phyloP scores from a whole-genome alignment of 2,888 invertebrate genomes.

The Eupithecia inturbata region DNA sequence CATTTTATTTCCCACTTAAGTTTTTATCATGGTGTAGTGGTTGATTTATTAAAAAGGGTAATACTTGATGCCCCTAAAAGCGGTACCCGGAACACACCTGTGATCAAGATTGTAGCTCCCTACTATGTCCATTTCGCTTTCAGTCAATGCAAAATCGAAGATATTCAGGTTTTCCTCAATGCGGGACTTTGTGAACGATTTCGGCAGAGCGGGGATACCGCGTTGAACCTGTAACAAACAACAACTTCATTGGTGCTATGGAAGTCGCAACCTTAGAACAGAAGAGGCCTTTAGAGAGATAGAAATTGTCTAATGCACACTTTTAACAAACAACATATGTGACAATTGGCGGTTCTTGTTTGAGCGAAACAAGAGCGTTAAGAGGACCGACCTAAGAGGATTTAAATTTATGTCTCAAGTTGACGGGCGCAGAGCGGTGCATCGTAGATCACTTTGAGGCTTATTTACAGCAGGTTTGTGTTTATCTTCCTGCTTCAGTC shows the following conservation, averaged over 20 bases:
- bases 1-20: not conserved
- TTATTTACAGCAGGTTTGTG: too few relatives aligned
- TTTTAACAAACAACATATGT: too few relatives aligned
- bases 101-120: constrained; percentile 84
- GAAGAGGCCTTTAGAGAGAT: too few relatives aligned
- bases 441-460: too few relatives aligned
- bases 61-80: constrained; percentile 54
- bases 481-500: too few relatives aligned
- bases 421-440: too few relatives aligned
- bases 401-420: too few relatives aligned
- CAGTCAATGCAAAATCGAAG: constrained; percentile 85
- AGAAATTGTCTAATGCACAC: too few relatives aligned
- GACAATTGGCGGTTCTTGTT: too few relatives aligned
- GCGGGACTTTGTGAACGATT: constrained; percentile 88
- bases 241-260: constrained; percentile 11
- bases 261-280: not conserved
- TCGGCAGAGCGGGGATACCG: constrained; percentile 88
- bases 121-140: constrained; percentile 82
- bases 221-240: constrained; percentile 80
- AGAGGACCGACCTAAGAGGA: too few relatives aligned
- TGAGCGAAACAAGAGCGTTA: too few relatives aligned
- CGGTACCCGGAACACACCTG: constrained; percentile 67
- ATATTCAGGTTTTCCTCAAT: constrained; percentile 87
- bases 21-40: not conserved
- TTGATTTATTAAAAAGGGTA: constrained; percentile 61